Evolutionary conservation across 2,113 vertebrate genomes (phyloP).

Genomic region (Dipodomys stephensi): DNA sequence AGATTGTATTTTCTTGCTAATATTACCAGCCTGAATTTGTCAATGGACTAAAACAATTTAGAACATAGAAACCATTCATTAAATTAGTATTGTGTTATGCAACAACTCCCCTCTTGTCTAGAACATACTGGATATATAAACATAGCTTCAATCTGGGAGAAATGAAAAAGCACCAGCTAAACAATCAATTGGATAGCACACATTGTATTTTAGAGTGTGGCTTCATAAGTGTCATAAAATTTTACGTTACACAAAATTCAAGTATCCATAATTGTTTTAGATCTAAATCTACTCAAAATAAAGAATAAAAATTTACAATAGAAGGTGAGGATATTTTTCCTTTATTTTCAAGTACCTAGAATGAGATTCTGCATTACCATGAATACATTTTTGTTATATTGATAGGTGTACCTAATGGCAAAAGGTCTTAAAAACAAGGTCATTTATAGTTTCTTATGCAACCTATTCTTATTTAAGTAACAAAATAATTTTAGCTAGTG

Average conservation of each 20-base stretch:
- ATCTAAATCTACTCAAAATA: background rate
- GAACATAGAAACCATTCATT: constrained; percentile 10
- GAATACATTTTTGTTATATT: background rate
- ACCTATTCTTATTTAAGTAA: background rate
- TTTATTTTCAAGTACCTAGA: background rate
- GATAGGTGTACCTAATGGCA: background rate
- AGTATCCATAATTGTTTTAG: background rate
- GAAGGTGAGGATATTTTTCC: background rate
- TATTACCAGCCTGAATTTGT: background rate
- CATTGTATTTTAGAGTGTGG: background rate
- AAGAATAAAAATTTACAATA: background rate
- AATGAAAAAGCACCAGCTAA: background rate
- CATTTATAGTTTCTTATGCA: background rate
- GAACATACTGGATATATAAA: background rate
- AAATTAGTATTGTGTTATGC: background rate
- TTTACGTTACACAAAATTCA: background rate
- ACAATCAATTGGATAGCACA: background rate
- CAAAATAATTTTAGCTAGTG: background rate
- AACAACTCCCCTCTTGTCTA: background rate
- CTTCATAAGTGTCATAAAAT: background rate
- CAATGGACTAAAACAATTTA: background rate
- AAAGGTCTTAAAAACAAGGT: background rate
- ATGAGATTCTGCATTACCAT: background rate
- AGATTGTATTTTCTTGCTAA: background rate
- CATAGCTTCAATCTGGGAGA: background rate